These are phyloP conservation scores for Nothoprocta pentlandii DNA, from an alignment of 2,113 vertebrate genomes.

Conservation along the genomic window DNA sequence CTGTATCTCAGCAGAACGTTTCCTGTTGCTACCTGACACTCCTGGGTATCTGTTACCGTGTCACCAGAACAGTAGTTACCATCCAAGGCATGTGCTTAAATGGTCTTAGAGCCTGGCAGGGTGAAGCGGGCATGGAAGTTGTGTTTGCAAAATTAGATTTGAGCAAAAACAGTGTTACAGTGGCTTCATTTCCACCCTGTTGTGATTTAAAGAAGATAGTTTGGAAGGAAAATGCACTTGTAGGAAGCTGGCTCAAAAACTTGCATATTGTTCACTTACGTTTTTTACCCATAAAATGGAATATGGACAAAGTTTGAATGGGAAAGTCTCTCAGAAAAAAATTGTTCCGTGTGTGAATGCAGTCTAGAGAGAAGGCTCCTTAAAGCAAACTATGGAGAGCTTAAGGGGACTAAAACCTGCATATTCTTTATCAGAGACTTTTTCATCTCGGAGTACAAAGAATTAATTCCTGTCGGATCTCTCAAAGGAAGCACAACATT, in stretches of 20 bases:
- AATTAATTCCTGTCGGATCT: not conserved
- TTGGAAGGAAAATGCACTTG: not conserved
- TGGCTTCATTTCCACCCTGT: not conserved
- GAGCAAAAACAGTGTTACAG: not conserved
- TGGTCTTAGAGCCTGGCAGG: not conserved
- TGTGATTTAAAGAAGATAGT: not conserved
- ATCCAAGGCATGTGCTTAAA: not conserved
- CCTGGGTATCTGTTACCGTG: not conserved
- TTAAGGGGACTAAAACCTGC: not conserved
- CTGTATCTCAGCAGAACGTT: not conserved
- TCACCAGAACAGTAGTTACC: not conserved
- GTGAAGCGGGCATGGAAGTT: not conserved
- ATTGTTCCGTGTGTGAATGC: not conserved
- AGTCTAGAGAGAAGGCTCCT: not conserved
- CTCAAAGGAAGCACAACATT: constrained; percentile 23
- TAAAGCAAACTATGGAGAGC: not conserved
- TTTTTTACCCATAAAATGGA: not conserved
- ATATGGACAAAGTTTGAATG: not conserved
- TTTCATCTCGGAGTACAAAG: not conserved
- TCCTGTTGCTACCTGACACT: rapidly evolving
- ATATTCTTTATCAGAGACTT: not conserved
- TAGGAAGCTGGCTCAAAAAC: not conserved
- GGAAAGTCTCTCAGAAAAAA: not conserved
- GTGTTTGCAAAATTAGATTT: not conserved
- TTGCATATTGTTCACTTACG: not conserved